Evolutionary conservation across 2,113 vertebrate species (phyloP).

Genomic region (Craseonycteris thonglongyai): DNA sequence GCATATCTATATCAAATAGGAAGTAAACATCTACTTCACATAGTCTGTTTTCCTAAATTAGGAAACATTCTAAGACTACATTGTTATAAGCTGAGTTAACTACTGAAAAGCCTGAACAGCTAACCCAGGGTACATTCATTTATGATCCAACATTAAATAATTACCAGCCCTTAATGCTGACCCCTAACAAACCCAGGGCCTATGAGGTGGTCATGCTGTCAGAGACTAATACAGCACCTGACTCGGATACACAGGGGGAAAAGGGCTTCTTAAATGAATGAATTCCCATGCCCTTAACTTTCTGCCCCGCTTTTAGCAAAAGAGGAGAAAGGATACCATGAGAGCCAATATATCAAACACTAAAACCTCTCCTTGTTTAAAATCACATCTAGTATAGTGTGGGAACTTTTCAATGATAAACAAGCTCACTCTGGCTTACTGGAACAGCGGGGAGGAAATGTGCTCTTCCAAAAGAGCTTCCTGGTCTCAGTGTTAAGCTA

Average conservation of each 20-base stretch:
- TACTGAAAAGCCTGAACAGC: background rate
- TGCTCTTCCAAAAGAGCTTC: background rate
- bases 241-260: background rate
- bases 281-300: background rate
- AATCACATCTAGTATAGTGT: background rate
- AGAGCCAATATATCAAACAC: background rate
- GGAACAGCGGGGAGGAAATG: background rate
- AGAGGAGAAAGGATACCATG: background rate
- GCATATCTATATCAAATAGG: background rate
- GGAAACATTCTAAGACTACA: background rate
- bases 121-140: background rate
- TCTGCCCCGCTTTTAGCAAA: background rate
- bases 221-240: background rate
- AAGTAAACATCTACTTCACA: background rate
- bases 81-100: background rate
- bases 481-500: background rate
- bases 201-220: background rate
- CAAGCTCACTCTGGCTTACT: background rate
- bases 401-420: background rate
- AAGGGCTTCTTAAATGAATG: background rate
- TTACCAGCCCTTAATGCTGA: background rate
- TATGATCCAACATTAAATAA: background rate
- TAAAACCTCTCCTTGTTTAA: background rate
- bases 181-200: background rate
- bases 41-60: background rate